Evolutionary conservation across 2,797 vertebrate genomes (phyloP).

Genomic region (Macroramphosus scolopax): DNA sequence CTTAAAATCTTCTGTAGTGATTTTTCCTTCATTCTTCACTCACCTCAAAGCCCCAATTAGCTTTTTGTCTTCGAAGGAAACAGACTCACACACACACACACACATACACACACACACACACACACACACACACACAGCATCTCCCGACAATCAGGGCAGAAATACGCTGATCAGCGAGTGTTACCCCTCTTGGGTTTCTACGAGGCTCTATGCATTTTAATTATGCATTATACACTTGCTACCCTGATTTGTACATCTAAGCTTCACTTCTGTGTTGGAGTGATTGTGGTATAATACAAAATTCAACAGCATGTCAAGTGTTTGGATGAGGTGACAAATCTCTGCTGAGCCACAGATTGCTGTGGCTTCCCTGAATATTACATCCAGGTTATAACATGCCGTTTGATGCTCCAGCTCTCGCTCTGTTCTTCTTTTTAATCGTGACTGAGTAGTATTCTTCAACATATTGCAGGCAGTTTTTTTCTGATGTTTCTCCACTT

Average conservation of each 20-base stretch:
- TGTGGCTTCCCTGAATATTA: conserved; percentile 1
- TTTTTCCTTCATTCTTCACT: conserved; percentile 18
- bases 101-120: too few species aligned
- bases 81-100: conserved; percentile 9
- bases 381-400: conserved; percentile 1
- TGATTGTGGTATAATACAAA: neutral
- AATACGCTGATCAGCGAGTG: conserved; percentile 35
- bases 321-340: conserved; percentile 15
- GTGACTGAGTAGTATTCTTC: conserved; percentile 14
- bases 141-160: conserved; percentile 21
- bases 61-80: conserved; percentile 16
- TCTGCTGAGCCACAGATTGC: neutral
- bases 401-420: conserved; percentile 24
- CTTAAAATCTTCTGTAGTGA: conserved; percentile 22
- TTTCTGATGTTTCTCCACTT: conserved; percentile 26
- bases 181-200: conserved; percentile 36
- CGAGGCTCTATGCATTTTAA: conserved; percentile 41
- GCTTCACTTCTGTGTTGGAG: conserved; percentile 14
- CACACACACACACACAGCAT: conserved; percentile 10
- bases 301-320: conserved; percentile 11
- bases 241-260: conserved; percentile 17
- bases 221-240: conserved; percentile 42
- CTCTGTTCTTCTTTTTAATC: conserved; percentile 19
- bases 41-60: conserved; percentile 31
- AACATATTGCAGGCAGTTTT: conserved; percentile 26